Percentiles rank a stretch among this genome's conserved stretches.
These are phyloP conservation scores for Nephrotoma appendiculata DNA, from an alignment of 2,888 invertebrate species.

Conservation along the genomic window DNA sequence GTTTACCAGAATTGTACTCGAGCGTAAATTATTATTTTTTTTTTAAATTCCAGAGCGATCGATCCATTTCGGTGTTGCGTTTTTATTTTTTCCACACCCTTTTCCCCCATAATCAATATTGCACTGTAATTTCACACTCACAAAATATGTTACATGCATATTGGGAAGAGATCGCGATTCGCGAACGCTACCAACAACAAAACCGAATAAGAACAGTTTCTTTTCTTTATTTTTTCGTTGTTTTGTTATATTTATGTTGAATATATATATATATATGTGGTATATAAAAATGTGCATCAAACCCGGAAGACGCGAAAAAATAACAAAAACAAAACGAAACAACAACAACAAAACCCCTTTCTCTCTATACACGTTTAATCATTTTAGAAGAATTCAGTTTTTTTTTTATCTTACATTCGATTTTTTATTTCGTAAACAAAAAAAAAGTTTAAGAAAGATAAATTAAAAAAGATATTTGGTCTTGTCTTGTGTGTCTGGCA, in stretches of 20 bases:
- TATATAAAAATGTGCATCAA: neutral
- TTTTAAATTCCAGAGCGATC: neutral
- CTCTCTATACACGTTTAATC: neutral
- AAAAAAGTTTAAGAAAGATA: neutral
- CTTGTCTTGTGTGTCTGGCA: neutral
- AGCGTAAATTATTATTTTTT: neutral
- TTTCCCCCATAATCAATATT: neutral
- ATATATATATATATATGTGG: neutral
- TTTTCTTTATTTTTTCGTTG: neutral
- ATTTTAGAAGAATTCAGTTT: neutral
- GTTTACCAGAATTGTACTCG: neutral
- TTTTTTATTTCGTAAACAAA: neutral
- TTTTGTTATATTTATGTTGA: neutral
- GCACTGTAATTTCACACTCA: neutral
- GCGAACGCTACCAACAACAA: neutral
- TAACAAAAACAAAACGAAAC: neutral
- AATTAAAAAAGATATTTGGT: neutral
- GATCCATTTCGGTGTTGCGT: neutral
- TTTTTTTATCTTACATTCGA: neutral
- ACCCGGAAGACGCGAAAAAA: constrained; percentile 2
- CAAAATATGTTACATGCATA: neutral
- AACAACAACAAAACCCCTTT: neutral
- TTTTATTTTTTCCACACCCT: neutral
- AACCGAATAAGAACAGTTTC: neutral
- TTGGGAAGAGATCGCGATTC: neutral